Conservation (phyloP, 2,888 invertebrate species). For the Diplazon laetatorius region DNA sequence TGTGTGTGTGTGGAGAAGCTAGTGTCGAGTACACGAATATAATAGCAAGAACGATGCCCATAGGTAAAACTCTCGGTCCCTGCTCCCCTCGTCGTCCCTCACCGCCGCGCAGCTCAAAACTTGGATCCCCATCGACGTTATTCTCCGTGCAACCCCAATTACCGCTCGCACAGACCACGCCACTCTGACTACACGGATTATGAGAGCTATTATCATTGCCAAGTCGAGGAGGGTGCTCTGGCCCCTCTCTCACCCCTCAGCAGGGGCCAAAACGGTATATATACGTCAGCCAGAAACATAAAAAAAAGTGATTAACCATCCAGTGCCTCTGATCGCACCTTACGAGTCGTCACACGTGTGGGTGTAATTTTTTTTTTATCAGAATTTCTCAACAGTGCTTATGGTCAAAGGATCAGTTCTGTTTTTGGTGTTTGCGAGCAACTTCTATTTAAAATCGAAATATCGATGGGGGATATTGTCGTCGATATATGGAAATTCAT, state of each 20-base stretch:
- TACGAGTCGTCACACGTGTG: too few species aligned
- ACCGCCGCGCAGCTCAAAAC: conserved; percentile 22
- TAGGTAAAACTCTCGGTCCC: conserved; percentile 54
- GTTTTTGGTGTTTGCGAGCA: too few species aligned
- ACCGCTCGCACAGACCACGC: conserved; percentile 74
- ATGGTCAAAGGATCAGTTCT: too few species aligned
- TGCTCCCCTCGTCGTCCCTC: conserved; percentile 19
- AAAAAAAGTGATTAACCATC: too few species aligned
- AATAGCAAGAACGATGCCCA: conserved; percentile 55
- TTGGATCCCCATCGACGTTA: conserved; percentile 52
- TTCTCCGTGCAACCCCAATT: conserved; percentile 75
- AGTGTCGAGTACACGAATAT: conserved; percentile 65
- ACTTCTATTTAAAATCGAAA: too few species aligned
- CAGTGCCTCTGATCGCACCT: too few species aligned
- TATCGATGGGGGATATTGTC: too few species aligned
- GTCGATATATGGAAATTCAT: too few species aligned
- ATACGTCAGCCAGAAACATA: too few species aligned
- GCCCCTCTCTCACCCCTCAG: not conserved
- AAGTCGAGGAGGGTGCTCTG: conserved; percentile 72
- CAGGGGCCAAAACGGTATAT: too few species aligned
- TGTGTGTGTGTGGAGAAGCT: not conserved
- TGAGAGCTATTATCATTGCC: conserved; percentile 79
- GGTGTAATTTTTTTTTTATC: too few species aligned
- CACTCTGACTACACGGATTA: conserved; percentile 78
- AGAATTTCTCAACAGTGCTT: too few species aligned